Conservation (phyloP, 2,113 vertebrate species). For the Dicrurus megarhynchus region DNA sequence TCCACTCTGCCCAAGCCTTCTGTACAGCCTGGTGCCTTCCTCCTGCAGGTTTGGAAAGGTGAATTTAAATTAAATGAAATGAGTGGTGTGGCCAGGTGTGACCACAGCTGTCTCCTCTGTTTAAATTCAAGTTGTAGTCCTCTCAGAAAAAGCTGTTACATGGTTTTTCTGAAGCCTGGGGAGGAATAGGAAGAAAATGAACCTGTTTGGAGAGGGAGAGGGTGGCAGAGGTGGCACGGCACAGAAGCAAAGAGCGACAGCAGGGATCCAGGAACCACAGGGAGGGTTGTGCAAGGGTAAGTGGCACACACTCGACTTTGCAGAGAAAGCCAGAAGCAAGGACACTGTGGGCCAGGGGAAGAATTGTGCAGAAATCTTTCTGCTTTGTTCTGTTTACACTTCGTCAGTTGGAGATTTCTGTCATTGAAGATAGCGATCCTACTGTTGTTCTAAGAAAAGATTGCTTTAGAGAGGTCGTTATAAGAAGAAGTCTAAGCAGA, state of each 20-base stretch:
- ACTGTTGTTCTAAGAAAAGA: background rate
- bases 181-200: background rate
- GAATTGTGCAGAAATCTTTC: background rate
- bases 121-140: background rate
- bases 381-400: background rate
- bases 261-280: background rate
- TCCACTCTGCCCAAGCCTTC: rapidly evolving
- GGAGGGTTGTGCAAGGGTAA: background rate
- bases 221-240: rapidly evolving
- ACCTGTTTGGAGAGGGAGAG: background rate
- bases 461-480: background rate
- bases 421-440: background rate
- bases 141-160: background rate
- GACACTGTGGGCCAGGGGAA: background rate
- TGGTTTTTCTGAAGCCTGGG: background rate
- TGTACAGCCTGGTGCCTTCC: background rate
- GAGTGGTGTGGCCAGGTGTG: background rate
- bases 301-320: rapidly evolving
- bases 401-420: background rate
- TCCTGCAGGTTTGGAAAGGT: background rate
- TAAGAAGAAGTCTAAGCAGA: background rate
- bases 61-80: background rate
- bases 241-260: background rate
- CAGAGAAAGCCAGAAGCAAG: background rate
- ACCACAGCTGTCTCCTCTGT: background rate